Evolutionary conservation across 2,113 vertebrate genomes (phyloP).

Genomic region (Apodemus speciosus): DNA sequence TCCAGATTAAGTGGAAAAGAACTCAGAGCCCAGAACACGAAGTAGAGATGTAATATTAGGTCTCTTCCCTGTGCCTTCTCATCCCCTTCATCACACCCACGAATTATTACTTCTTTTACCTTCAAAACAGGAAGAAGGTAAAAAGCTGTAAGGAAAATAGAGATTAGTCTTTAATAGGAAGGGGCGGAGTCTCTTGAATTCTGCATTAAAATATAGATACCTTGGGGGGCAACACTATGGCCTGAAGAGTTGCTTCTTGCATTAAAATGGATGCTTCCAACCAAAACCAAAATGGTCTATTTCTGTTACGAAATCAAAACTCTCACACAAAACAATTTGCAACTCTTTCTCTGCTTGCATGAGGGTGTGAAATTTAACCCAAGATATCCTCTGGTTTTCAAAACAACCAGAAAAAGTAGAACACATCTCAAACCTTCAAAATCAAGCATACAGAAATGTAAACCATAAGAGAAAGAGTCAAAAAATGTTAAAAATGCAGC

Average conservation of each 20-base stretch:
- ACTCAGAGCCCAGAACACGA: background rate
- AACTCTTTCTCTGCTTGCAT: background rate
- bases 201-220: background rate
- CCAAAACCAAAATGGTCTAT: background rate
- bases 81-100: background rate
- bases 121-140: background rate
- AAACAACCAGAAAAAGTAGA: constrained; percentile 26
- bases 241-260: background rate
- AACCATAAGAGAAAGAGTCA: background rate
- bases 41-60: background rate
- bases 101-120: background rate
- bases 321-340: background rate
- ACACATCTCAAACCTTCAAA: background rate
- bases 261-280: background rate
- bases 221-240: too few species aligned
- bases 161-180: background rate
- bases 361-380: background rate
- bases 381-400: background rate
- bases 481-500: background rate
- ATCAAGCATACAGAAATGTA: constrained; percentile 18
- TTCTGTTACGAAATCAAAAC: constrained; percentile 43
- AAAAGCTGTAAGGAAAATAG: background rate
- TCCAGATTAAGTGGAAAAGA: background rate
- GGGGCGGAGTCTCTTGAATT: rapidly evolving
- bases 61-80: background rate